These are phyloP conservation scores for Eunapius fragilis DNA, from an alignment of 37 sponge, comb jelly and placozoan genomes.

Conservation along the genomic window DNA sequence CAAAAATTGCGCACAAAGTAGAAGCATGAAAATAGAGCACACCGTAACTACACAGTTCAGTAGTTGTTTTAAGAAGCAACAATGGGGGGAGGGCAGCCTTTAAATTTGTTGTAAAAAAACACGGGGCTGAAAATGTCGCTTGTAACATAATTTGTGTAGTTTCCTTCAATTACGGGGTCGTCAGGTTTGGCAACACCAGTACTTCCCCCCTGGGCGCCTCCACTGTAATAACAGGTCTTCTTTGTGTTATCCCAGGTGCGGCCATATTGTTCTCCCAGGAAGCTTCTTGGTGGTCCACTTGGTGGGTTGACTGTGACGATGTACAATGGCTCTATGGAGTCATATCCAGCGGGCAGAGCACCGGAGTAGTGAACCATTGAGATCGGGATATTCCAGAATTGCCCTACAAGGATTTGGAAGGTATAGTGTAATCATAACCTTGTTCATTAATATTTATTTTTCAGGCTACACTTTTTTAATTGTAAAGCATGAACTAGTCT, in stretches of 20 bases:
- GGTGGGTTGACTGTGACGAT: slow-evolving; percentile 47
- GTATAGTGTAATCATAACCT: not conserved
- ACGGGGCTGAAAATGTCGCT: slow-evolving; percentile 15
- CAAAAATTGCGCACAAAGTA: too few relatives aligned
- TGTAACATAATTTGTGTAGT: slow-evolving; percentile 48
- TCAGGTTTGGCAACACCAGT: not conserved
- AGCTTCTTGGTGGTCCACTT: slow-evolving; percentile 10
- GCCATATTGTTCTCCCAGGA: slow-evolving; percentile 38
- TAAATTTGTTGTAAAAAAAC: slow-evolving; percentile 39
- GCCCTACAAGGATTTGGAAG: not conserved
- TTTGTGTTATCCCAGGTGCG: slow-evolving; percentile 64
- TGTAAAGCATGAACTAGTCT: too few relatives aligned
- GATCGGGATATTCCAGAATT: slow-evolving; percentile 16
- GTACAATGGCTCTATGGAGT: slow-evolving; percentile 6
- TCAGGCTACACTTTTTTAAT: too few relatives aligned
- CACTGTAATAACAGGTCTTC: slow-evolving; percentile 61
- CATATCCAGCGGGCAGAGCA: not conserved
- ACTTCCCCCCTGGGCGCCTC: slow-evolving; percentile 66
- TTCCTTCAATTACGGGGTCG: slow-evolving; percentile 68
- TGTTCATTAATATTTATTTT: too few relatives aligned
- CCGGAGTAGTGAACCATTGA: not conserved
- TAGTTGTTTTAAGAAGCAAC: not conserved
- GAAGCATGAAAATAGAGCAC: too few relatives aligned
- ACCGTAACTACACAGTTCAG: too few relatives aligned
- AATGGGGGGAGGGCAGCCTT: not conserved